Base-by-base conservation (phyloP, 2,113 vertebrate species). In the Hystrix brachyura region DNA sequence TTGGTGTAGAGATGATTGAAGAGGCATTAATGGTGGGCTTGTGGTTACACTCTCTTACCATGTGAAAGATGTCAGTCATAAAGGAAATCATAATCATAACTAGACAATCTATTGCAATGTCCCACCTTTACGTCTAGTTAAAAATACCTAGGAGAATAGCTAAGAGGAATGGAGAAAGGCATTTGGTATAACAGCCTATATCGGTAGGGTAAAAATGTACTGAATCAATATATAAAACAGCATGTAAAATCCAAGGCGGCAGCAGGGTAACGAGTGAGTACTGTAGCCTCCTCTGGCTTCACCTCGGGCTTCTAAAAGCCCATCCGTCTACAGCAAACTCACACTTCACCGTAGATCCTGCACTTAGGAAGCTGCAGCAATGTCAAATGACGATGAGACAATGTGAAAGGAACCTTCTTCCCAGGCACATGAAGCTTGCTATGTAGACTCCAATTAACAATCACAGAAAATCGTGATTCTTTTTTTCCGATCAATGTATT, bases 201-300 rank as follows among this genome's bases (percentile, higher is more conserved):
- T 95, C 89, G 69, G 57, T 53, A 91, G 62, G 57, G 21, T 94
- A 94, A 96, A 94, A 94, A 97, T 84, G 48, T 1, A 69, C 25
- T 34, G 85, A 90, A 80, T 92, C 57, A 92, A 94, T 92, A 64
- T 80, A 88, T 80, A 96, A 97, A 96, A 69, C 87, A 97, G 81
- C 94, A 76, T 69, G 92, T 55, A 55, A 71, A 95, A 94, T 88
- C 34, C 87, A 97, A 97, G 84, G 96, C 89, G 90, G 91, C 57
- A 94, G 67, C 64, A 94, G 87, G 51, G 21, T 72, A 97, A 92
- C 69, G 53, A 90, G 64, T 90, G 80, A 88, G n/a, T 62, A 57
- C 55, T 67, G 11, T 18, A 74, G 27, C 29, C 81, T 90, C 97
- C 48, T 62, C 69, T 86, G 87, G 14, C 84, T 93, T 95, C 92